Evolutionary conservation across 2,113 vertebrate species (phyloP), one percentile per base, ranked within the genome.

Genomic region (Silurus glanis): DNA sequence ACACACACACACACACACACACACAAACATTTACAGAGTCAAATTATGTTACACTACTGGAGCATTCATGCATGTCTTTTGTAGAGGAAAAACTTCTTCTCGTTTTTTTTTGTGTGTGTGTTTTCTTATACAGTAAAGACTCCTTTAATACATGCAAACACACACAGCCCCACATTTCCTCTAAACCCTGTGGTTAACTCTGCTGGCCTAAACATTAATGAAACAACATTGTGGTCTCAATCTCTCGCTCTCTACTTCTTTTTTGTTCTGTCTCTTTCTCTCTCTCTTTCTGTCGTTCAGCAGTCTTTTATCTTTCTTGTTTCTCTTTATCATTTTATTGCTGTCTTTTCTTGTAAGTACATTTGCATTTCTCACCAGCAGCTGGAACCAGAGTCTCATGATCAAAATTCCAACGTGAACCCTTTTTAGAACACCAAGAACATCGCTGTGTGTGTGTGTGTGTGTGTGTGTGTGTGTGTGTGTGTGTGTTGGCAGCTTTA

Each of bases 171-270:
- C 49, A 66, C 25, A 71, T 64, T 83, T 83, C 82, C 82, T 71
- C 49, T 53, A 56, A 55, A 58, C 82, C 4, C 14, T 83, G 82
- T 71, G 82, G 82, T 83, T 58, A 71, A 28, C 66, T 66, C 51
- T 58, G n/a, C n/a, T 71, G 82, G 64, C 53, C 82, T 71, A 23
- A 71, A 83, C 16, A 53, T 14, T 83, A 83, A 83, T 83, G 82
- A 69, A 55, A 83, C 49, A 83, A 55, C 49, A 64, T 4, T 37
- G 21, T 64, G 47, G 21, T 69, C 62, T 69, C 47, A 3, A 56
- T 58, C 47, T 66, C 3, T 76, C 7, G 2, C 49, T 49, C 71
- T 51, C 47, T 9, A 72, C 69, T 72, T 75, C 49, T 55, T 7
- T 75, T 25, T 53, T 14, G 3, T 12, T 75, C 21, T 12, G 3